Conservation (phyloP, 2,888 invertebrate genomes). For the Rotaria magnacalcarata region DNA sequence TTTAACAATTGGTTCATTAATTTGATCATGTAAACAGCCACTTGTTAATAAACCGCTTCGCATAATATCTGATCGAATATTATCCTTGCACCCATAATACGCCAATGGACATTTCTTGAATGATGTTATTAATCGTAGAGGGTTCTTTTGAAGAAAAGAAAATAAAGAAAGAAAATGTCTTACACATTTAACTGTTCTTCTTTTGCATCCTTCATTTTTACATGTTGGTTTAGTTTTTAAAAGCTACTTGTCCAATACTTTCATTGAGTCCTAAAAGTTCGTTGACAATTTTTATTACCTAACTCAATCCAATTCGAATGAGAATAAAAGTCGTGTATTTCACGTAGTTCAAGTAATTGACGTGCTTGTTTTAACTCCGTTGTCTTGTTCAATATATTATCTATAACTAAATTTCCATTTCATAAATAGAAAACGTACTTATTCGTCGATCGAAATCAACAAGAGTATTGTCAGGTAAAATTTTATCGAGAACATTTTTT, state of each 20-base stretch:
- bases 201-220: neutral
- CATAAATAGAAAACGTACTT: neutral
- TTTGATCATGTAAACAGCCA: conserved; percentile 41
- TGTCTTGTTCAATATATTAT: neutral
- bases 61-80: neutral
- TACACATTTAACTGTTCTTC: neutral
- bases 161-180: neutral
- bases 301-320: neutral
- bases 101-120: conserved; percentile 37
- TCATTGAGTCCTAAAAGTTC: neutral
- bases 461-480: neutral
- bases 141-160: neutral
- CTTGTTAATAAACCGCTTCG: neutral
- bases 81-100: conserved; percentile 39
- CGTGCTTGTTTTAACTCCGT: neutral
- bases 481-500: neutral
- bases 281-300: neutral
- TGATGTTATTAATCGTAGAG: neutral
- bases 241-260: neutral
- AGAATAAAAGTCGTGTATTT: neutral
- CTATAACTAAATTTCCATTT: neutral
- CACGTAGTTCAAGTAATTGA: neutral
- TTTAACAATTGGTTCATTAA: conserved; percentile 7
- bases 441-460: conserved; percentile 44
- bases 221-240: neutral